Conservation (phyloP, 2,113 vertebrate genomes). For the Mungos mungo region DNA sequence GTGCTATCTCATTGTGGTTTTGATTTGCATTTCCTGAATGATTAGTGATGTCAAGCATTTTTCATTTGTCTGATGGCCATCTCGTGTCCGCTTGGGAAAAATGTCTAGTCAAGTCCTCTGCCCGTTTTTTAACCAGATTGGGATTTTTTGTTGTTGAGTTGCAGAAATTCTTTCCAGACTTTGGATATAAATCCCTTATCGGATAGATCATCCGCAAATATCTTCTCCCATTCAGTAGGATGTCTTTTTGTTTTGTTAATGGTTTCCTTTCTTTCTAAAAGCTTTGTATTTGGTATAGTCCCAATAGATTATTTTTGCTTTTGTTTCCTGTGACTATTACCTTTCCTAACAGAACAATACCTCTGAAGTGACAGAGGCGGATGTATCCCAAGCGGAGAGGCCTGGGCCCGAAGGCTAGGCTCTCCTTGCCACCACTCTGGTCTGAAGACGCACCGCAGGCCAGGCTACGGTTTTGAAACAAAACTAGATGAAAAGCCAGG, state of each 20-base stretch:
- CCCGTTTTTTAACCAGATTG: neutral
- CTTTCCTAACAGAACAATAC: neutral
- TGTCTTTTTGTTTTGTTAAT: neutral
- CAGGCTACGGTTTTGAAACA: neutral
- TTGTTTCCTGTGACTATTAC: neutral
- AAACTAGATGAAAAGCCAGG: neutral
- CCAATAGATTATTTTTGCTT: neutral
- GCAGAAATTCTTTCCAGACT: neutral
- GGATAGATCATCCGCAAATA: neutral
- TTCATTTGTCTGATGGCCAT: neutral
- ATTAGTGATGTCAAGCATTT: neutral
- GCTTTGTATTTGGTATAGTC: neutral
- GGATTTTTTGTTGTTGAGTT: neutral
- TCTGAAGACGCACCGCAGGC: too few species aligned
- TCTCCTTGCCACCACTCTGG: neutral
- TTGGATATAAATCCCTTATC: neutral
- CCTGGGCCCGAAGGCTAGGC: too few species aligned
- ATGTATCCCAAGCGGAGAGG: fast-evolving
- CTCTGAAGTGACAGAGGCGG: neutral
- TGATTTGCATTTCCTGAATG: neutral
- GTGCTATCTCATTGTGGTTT: neutral
- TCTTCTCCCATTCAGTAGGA: neutral
- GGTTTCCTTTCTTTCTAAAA: neutral
- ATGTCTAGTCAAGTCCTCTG: neutral
- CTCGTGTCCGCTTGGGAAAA: neutral